Base-by-base conservation (phyloP, 2,888 invertebrate genomes). In the Ctenicera cuprea region DNA sequence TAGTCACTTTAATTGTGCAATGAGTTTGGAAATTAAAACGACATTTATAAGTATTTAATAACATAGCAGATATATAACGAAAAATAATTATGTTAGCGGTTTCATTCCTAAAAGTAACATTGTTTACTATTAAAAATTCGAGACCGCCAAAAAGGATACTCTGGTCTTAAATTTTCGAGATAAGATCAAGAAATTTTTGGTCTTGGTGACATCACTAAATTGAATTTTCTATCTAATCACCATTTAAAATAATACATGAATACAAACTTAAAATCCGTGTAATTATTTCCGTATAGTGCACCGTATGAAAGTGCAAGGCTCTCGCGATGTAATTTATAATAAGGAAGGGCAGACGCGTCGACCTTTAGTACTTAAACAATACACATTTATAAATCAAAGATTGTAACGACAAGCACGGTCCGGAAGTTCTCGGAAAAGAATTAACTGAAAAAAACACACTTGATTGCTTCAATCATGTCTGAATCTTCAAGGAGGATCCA, bases 271-370 rank as follows among this genome's bases (percentile, higher is more conserved):
- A 48, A 11, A 16, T 4, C 48, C 48, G 48, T 48, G 48, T 16
- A 48, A 18, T 18, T 18, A 48, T 48, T 48, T 48, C 48, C 48
- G 48, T 48, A 18, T 20, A 41, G 48, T 8, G 4, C 18, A 45
- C 4, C 43, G 43, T 45, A 37, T 26, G 65, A 66, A 66, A 66
- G 65, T 66, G 65, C 65, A 54, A 66, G 54, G 59, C 59, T 59
- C 38, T 59, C 59, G 37, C 18, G 38, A 12, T 20, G 65, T 66
- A 33, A 52, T 37, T 38, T 38, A 66, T 52, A 41, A 41, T 26
- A 50, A 54, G 65, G 54, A 66, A 66, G 65, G 52, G 33, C 65
- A 52, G 14, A 12, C 30, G 9, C 11, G 30, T n/a, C 52, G 54
- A 66, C 65, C 65, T 66, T 66, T 64, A 64, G n/a, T 26, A 50